Base-by-base conservation (phyloP, 2,888 invertebrate species). In the Liposcelis brunnea region DNA sequence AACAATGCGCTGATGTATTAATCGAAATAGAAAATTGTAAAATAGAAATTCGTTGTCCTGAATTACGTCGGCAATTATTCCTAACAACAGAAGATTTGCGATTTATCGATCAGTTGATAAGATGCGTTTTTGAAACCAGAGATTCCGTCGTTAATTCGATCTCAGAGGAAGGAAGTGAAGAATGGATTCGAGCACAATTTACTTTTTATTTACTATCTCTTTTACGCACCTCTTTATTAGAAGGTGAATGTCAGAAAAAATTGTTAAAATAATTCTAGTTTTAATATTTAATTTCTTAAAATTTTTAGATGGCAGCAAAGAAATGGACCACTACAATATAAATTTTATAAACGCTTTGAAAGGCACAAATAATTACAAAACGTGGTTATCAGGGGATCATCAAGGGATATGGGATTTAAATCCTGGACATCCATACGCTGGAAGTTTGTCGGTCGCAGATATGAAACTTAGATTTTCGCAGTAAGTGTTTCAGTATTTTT, bases 181-280 rank as follows among this genome's bases (percentile, higher is more conserved):
- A 86, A 53, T 98, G 97, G 97, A 81, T 97, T 51, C 71, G 97
- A 52, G 80, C 89, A 44, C 95, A 97, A 63, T 95, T 95, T 61
- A 77, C 81, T 52, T 79, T 84, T 43, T 90, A 90, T 59, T 67
- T 86, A 50, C 66, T 90, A 53, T 84, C 85, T 56, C 67, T 91
- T 48, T 59, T 90, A 52, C 72, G 86, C 54, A 86, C 89, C 7
- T 80, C 85, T 31, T 65, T 83, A 50, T 62, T 80, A 52, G 77
- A 74, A 64, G 80, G 80, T 79, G 62, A 52, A 12, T 2, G 6
- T 16, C 15, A 26, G 10, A 18, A 18, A 43, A 43, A 2, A 19
- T 43, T 8, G 26, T 21, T 31, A 15, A n/a, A 42, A 8, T 6
- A n/a, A n/a, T n/a, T n/a, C n/a, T n/a, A n/a, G n/a, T n/a, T n/a